These are phyloP conservation scores for Thymelicus lineola DNA, from an alignment of 2,888 invertebrate species.

Conservation along the genomic window DNA sequence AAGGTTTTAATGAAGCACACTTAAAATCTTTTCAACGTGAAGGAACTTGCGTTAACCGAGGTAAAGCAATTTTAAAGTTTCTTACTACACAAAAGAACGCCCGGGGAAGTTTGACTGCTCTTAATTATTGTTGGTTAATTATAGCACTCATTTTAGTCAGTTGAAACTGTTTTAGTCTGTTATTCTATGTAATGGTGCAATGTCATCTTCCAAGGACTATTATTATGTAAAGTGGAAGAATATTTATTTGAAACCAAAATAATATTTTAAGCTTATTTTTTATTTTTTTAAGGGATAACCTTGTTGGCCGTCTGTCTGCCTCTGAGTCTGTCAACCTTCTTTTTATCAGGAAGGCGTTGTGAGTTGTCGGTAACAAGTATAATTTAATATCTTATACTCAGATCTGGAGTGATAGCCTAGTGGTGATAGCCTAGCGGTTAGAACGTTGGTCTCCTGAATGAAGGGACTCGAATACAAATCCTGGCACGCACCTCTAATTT, in stretches of 20 bases:
- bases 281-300: too few species aligned
- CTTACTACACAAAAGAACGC: slow-evolving; percentile 59
- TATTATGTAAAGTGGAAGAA: slow-evolving; percentile 13
- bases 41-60: slow-evolving; percentile 58
- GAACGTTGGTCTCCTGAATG: too few species aligned
- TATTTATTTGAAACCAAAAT: background rate
- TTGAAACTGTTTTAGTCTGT: slow-evolving; percentile 39
- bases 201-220: slow-evolving; percentile 19
- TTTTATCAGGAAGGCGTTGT: too few species aligned
- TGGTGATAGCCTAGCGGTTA: too few species aligned
- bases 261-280: background rate
- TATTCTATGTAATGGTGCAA: slow-evolving; percentile 21
- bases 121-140: slow-evolving; percentile 70
- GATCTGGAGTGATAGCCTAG: too few species aligned
- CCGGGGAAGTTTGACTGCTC: slow-evolving; percentile 63
- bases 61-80: slow-evolving; percentile 72
- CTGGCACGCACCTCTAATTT: too few species aligned
- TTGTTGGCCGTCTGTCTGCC: too few species aligned
- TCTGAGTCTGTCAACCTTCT: too few species aligned
- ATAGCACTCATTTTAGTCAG: slow-evolving; percentile 49
- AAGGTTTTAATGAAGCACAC: slow-evolving; percentile 76
- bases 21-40: slow-evolving; percentile 68
- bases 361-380: too few species aligned
- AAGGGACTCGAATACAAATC: too few species aligned
- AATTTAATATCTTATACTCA: too few species aligned